A percentile compares a stretch with the other conserved stretches of the same genome.
Evolutionary conservation across 2,797 vertebrate genomes (phyloP).

Genomic region (Sebastes glaucus): DNA sequence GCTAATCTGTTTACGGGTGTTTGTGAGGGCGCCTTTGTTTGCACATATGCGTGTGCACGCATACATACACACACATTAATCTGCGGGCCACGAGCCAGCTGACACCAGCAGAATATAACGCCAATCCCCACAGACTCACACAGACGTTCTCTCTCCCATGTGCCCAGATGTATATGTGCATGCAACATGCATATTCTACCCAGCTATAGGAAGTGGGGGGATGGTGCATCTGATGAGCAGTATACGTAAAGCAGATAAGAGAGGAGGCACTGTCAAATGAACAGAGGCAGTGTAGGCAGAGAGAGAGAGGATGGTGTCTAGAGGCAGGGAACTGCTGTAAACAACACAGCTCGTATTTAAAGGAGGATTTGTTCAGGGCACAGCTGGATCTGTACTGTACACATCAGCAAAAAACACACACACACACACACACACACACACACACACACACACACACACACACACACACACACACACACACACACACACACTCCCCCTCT

Average conservation of each 20-base stretch:
- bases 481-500: neutral
- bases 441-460: neutral
- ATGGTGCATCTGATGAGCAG: slow-evolving; percentile 69
- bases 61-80: slow-evolving; percentile 67
- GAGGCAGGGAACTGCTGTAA: slow-evolving; percentile 64
- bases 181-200: slow-evolving; percentile 42
- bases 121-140: slow-evolving; percentile 63
- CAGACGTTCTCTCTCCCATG: neutral
- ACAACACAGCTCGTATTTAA: slow-evolving; percentile 71
- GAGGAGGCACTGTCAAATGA: slow-evolving; percentile 64
- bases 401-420: slow-evolving; percentile 52
- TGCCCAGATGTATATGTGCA: neutral
- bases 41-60: slow-evolving; percentile 46
- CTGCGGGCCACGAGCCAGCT: slow-evolving; percentile 77
- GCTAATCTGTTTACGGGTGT: slow-evolving; percentile 81
- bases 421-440: neutral
- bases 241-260: slow-evolving; percentile 69
- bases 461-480: neutral
- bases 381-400: slow-evolving; percentile 62
- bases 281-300: slow-evolving; percentile 50
- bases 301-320: slow-evolving; percentile 56
- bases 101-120: slow-evolving; percentile 80
- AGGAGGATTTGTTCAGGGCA: slow-evolving; percentile 72
- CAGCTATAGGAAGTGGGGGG: slow-evolving; percentile 50
- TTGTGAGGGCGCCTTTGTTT: slow-evolving; percentile 77